Conservation (phyloP, 1,140 invertebrate species). For the Drosophila tropicalis region DNA sequence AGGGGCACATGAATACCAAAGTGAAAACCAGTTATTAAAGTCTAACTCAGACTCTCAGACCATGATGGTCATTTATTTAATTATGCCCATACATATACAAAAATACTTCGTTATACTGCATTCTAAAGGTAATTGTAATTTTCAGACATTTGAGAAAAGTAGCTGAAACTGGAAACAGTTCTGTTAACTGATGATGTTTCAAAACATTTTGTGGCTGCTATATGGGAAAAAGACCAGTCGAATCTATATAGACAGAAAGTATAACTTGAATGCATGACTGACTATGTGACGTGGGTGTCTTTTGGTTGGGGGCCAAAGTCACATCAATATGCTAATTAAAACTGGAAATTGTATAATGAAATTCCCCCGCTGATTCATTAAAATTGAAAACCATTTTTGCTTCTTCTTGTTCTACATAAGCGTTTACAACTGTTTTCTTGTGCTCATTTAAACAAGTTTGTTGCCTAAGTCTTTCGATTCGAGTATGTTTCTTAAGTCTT, state of each 20-base stretch:
- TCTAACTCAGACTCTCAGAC: background rate
- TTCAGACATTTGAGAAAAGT: background rate
- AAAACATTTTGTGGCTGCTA: too few relatives aligned
- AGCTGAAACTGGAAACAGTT: too few relatives aligned
- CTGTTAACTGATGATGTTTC: background rate
- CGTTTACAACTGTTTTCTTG: conserved; percentile 35
- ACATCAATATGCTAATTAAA: conserved; percentile 61
- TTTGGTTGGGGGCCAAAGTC: conserved; percentile 22
- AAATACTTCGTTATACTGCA: background rate
- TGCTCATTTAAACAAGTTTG: conserved; percentile 46
- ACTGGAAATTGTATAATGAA: conserved; percentile 58
- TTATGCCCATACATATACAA: background rate
- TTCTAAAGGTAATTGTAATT: background rate
- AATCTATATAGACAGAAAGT: background rate
- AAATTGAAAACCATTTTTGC: conserved; percentile 45
- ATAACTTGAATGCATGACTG: too few relatives aligned
- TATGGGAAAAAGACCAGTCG: too few relatives aligned
- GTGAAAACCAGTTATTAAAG: conserved; percentile 27
- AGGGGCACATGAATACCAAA: background rate
- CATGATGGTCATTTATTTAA: conserved; percentile 24
- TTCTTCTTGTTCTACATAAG: conserved; percentile 7
- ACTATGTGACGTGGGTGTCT: conserved; percentile 8
- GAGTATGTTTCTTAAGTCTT: conserved; percentile 48
- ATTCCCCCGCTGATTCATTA: conserved; percentile 35
- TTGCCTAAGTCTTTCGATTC: conserved; percentile 50